Percentiles rank a stretch among this genome's conserved stretches.
Evolutionary conservation across 1,140 invertebrate genomes (phyloP).

Genomic region (Neoseiulus cucumeris): DNA sequence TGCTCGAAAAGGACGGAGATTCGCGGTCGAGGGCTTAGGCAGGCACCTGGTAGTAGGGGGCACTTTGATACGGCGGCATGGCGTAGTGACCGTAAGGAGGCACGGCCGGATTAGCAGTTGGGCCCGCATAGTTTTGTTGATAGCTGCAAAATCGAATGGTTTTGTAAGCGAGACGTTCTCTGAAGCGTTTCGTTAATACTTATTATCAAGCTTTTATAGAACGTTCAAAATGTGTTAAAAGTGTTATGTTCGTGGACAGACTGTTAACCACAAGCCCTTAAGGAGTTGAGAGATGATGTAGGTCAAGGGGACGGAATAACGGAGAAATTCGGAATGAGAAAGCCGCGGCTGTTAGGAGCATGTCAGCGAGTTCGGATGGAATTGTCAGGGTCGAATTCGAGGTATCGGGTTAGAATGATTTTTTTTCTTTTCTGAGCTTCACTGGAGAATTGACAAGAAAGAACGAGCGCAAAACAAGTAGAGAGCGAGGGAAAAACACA

Average conservation of each 20-base stretch:
- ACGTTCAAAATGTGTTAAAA: not conserved
- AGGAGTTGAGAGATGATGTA: not conserved
- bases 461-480: not conserved
- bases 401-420: not conserved
- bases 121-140: not conserved
- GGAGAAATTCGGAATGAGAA: too few species aligned
- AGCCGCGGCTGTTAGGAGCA: too few species aligned
- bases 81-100: conserved; percentile 7
- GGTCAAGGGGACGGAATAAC: not conserved
- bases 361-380: too few species aligned
- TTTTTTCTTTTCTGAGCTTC: not conserved
- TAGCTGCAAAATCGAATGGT: not conserved
- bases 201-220: not conserved
- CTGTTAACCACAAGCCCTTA: not conserved
- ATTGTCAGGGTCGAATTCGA: not conserved
- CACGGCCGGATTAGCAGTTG: not conserved
- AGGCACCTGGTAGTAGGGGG: conserved; percentile 10
- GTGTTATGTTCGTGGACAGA: not conserved
- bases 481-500: not conserved
- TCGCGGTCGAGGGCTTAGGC: not conserved
- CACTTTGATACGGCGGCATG: not conserved
- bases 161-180: not conserved
- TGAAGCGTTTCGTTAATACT: not conserved
- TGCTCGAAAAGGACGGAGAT: too few species aligned
- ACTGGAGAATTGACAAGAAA: not conserved